Conservation (phyloP, 2,797 vertebrate genomes). For the Melanogrammus aeglefinus region DNA sequence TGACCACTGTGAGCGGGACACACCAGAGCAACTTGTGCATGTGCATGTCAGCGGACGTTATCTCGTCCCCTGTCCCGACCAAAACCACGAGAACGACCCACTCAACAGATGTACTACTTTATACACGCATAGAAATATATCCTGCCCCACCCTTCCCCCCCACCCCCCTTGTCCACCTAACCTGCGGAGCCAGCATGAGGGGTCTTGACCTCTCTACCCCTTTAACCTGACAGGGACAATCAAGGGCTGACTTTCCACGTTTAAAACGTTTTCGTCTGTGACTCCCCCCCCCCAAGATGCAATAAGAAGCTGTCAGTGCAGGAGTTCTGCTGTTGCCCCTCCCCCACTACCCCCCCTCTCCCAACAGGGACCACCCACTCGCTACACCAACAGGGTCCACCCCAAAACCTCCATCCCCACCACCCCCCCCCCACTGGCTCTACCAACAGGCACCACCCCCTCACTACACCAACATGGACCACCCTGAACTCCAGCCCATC, state of each 20-base stretch:
- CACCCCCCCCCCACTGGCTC: too few species aligned
- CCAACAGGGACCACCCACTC: not conserved
- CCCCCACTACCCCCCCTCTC: not conserved
- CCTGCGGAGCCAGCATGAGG: slow-evolving; percentile 77
- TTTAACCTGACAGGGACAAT: slow-evolving; percentile 89
- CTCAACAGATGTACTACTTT: slow-evolving; percentile 9
- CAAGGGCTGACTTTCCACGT: slow-evolving; percentile 93
- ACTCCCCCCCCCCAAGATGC: slow-evolving; percentile 31
- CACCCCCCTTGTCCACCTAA: slow-evolving; percentile 51
- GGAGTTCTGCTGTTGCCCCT: not conserved
- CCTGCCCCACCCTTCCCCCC: slow-evolving; percentile 23
- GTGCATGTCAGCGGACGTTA: slow-evolving; percentile 83
- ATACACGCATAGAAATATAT: not conserved
- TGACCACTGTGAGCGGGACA: slow-evolving; percentile 72
- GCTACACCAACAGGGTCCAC: too few species aligned
- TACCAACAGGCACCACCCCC: too few species aligned
- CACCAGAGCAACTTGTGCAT: slow-evolving; percentile 60
- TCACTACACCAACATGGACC: too few species aligned
- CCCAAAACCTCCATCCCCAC: too few species aligned
- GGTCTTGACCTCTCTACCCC: slow-evolving; percentile 64
- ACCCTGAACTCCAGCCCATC: too few species aligned
- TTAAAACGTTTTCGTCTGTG: slow-evolving; percentile 77
- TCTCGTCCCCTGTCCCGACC: slow-evolving; percentile 58
- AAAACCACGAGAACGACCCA: slow-evolving; percentile 45
- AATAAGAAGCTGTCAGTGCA: not conserved